These are phyloP conservation scores for Galeopterus variegatus DNA, from an alignment of 2,113 vertebrate species.

Conservation along the genomic window DNA sequence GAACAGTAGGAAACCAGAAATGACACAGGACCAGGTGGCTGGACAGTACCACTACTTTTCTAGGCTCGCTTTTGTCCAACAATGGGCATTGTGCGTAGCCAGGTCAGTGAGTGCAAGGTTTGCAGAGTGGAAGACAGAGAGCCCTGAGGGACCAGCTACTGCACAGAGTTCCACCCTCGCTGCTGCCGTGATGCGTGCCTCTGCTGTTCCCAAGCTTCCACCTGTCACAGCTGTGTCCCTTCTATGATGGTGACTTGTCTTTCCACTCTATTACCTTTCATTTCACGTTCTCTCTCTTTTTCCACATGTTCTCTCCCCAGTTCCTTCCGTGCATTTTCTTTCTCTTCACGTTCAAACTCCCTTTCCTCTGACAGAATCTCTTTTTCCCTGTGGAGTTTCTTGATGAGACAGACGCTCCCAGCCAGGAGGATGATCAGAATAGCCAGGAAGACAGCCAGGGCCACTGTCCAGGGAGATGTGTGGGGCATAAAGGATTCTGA, in stretches of 20 bases:
- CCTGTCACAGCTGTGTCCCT: neutral
- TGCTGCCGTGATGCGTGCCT: rapidly evolving
- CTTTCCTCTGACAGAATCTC: neutral
- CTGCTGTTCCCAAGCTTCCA: neutral
- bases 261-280: neutral
- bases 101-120: neutral
- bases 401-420: slow-evolving; percentile 20
- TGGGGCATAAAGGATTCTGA: slow-evolving; percentile 58
- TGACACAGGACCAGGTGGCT: too few species aligned
- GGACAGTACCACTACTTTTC: rapidly evolving
- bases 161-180: neutral
- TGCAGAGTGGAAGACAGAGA: rapidly evolving
- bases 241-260: neutral
- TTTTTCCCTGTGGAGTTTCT: slow-evolving; percentile 49
- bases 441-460: neutral
- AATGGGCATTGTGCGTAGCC: neutral
- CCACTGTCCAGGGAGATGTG: neutral
- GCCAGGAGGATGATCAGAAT: neutral
- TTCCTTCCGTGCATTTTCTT: slow-evolving; percentile 56
- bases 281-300: neutral
- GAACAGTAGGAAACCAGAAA: neutral
- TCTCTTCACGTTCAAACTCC: slow-evolving; percentile 31
- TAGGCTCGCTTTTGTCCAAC: neutral
- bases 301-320: neutral
- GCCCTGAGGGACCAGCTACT: rapidly evolving